phyloP scores from a whole-genome alignment of 2,797 vertebrate genomes.

The Gymnothorax reevesii region DNA sequence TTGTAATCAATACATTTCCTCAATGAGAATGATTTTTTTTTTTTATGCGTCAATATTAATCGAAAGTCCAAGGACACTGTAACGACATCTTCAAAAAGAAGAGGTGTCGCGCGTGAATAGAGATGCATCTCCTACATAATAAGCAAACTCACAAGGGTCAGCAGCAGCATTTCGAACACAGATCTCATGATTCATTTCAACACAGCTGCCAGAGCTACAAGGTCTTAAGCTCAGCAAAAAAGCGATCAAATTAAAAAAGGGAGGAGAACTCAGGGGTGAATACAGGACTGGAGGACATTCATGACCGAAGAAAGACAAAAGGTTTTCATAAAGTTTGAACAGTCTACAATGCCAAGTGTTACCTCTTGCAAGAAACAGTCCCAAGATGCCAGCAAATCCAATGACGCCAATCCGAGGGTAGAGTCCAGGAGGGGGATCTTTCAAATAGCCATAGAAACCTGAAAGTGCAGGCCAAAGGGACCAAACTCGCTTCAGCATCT shows the following conservation, averaged over 20 bases:
- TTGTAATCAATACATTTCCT: too few relatives aligned
- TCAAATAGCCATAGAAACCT: conserved; percentile 80
- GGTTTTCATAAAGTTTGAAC: neutral
- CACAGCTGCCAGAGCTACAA: neutral
- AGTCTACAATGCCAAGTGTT: neutral
- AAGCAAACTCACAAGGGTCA: too few relatives aligned
- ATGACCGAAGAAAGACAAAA: neutral
- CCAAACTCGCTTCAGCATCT: neutral
- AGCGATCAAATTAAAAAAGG: neutral
- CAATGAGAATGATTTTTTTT: too few relatives aligned
- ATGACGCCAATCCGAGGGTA: conserved; percentile 90
- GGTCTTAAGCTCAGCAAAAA: neutral
- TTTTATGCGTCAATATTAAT: too few relatives aligned
- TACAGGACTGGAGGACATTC: neutral
- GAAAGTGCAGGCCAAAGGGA: conserved; percentile 11
- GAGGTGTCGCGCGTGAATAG: too few relatives aligned
- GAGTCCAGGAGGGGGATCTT: conserved; percentile 86
- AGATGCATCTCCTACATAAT: too few relatives aligned
- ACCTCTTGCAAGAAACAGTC: conserved; percentile 86
- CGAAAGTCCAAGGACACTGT: too few relatives aligned
- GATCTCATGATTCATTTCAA: neutral
- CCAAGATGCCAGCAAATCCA: conserved; percentile 84
- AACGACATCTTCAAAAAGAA: too few relatives aligned
- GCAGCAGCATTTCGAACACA: too few relatives aligned
- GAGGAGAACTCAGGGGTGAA: neutral